Conservation (phyloP, 2,888 invertebrate species). For the Furcula furcula region DNA sequence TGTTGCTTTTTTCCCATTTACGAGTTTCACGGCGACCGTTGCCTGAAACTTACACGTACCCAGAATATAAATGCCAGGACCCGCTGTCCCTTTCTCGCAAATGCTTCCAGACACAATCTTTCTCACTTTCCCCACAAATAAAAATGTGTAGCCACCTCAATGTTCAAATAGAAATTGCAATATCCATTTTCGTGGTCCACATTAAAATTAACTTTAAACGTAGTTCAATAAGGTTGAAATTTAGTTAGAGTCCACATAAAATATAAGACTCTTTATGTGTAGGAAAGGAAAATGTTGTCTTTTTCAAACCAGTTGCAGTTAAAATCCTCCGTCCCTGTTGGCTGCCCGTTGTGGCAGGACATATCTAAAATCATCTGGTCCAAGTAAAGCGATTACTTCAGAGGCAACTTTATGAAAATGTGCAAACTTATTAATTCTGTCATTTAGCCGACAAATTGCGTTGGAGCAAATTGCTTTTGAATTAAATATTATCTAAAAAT, state of each 20-base stretch:
- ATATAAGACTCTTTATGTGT: slow-evolving; percentile 48
- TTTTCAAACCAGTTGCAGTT: slow-evolving; percentile 79
- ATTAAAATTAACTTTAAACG: slow-evolving; percentile 46
- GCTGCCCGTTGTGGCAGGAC: slow-evolving; percentile 57
- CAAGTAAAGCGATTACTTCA: slow-evolving; percentile 74
- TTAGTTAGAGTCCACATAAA: slow-evolving; percentile 17
- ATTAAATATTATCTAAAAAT: slow-evolving; percentile 15
- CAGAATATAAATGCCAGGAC: slow-evolving; percentile 78
- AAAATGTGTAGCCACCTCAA: slow-evolving; percentile 77
- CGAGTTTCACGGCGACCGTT: slow-evolving; percentile 82
- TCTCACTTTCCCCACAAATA: slow-evolving; percentile 72
- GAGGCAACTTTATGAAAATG: slow-evolving; percentile 67
- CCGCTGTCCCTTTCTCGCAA: slow-evolving; percentile 49
- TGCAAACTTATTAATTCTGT: slow-evolving; percentile 67
- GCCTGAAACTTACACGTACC: slow-evolving; percentile 82
- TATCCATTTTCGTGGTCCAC: slow-evolving; percentile 50
- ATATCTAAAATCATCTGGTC: slow-evolving; percentile 78
- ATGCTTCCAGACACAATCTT: slow-evolving; percentile 33
- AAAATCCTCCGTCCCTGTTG: slow-evolving; percentile 74
- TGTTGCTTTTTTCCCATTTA: slow-evolving; percentile 82
- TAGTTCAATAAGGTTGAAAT: slow-evolving; percentile 34
- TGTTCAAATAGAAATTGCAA: slow-evolving; percentile 73
- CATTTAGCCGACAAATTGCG: slow-evolving; percentile 48
- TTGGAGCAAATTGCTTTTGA: slow-evolving; percentile 34
- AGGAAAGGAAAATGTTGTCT: slow-evolving; percentile 70